Evolutionary conservation across 2,888 invertebrate species (phyloP), one percentile per base, ranked within the genome.

Genomic region (Coleophora flavipennella): DNA sequence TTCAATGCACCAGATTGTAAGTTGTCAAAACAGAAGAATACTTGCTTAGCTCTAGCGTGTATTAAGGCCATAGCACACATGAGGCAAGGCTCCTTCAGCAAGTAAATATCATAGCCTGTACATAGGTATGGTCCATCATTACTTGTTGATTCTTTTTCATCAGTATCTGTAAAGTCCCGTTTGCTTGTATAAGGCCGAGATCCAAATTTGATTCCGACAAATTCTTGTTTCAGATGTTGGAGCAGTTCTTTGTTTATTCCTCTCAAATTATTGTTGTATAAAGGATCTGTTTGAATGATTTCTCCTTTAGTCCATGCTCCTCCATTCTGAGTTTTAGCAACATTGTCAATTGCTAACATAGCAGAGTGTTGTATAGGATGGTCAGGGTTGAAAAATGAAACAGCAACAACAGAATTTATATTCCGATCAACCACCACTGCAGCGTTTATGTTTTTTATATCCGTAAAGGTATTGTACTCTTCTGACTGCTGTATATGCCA

Each of bases 61-160:
- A 97, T 87, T 39, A 99, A 78, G 0, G 93, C 97, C 98, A 99
- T 99, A 0, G 95, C 87, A 76, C 99, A 99, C 92, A 98, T 95
- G 1, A 94, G 66, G 74, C 99, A 99, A 0, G 98, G 97, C 67
- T 99, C 98, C 44, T 87, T 87, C 0, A 92, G 87, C 32, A 94
- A 67, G 63, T 95, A 97, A 1, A 94, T 75, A 76, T 94, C 91
- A 69, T 94, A 96, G 2, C 93, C 93, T 0, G 97, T 96, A 73
- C 95, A 95, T 35, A 96, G 75, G 67, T 96, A 96, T 0, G 93
- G 91, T 1, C 89, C 89, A 35, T 78, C 59, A 1, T 27, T 4
- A 10, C 25, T 36, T 8, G 14, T 27, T 20, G 13, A 12, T 14
- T 33, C 26, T 31, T 55, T 50, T 13, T 52, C 53, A 9, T 46